A percentile compares a stretch with the other conserved stretches of the same genome.
Conservation (phyloP, 2,113 vertebrate genomes). For the Tragelaphus strepsiceros region DNA sequence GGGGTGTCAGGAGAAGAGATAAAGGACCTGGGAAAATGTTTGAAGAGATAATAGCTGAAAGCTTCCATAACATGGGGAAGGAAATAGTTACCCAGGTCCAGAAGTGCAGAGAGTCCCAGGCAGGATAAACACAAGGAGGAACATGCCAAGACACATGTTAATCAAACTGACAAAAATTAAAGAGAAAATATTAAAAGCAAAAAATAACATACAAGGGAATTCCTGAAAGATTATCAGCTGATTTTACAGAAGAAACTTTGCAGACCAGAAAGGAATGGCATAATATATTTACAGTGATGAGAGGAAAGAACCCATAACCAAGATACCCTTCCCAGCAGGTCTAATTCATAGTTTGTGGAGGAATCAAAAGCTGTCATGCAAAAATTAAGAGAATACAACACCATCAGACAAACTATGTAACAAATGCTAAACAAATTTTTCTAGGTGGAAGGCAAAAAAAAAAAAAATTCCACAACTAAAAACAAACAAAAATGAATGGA, state of each 20-base stretch:
- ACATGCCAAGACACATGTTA: not conserved
- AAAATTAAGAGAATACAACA: no score
- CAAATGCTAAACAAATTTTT: no score
- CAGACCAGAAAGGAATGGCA: not conserved
- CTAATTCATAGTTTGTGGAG: no score
- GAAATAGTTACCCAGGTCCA: not conserved
- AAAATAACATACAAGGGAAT: not conserved
- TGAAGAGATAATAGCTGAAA: not conserved
- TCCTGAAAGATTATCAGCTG: not conserved
- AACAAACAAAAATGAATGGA: not conserved
- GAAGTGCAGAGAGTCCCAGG: not conserved
- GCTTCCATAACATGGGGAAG: not conserved
- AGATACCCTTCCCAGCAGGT: no score
- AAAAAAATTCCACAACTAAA: not conserved
- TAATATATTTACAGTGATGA: no score
- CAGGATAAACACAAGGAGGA: not conserved
- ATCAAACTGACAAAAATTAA: not conserved
- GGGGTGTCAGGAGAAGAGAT: not conserved
- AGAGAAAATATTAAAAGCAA: not conserved
- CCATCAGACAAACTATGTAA: no score
- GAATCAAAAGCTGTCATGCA: no score
- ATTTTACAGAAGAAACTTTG: not conserved
- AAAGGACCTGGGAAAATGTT: not conserved
- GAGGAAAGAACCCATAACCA: no score
- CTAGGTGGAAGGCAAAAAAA: no score